Conservation (phyloP, 1,140 invertebrate species). For the Eriosoma lanigerum region DNA sequence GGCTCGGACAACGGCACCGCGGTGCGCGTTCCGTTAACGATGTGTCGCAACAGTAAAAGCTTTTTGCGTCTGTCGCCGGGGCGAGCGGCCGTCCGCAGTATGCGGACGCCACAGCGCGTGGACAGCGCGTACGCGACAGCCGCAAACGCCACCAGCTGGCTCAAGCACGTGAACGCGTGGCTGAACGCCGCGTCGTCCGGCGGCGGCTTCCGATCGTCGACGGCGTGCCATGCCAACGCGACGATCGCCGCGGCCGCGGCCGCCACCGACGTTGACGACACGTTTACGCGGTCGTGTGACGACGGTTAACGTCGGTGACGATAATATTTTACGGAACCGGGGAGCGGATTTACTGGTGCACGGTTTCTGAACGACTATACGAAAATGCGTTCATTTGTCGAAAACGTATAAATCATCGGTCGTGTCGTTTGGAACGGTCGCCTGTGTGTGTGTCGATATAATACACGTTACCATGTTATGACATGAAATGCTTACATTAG, state of each 20-base stretch:
- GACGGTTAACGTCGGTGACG: not conserved
- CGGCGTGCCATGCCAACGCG: not conserved
- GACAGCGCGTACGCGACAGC: conserved; percentile 26
- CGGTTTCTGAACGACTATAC: no score
- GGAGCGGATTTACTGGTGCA: not conserved
- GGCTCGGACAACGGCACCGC: conserved; percentile 6
- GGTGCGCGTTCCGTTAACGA: not conserved
- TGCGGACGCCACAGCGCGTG: not conserved
- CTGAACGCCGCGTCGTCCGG: not conserved
- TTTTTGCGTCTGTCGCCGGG: not conserved
- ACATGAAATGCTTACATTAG: no score
- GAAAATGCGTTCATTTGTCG: no score
- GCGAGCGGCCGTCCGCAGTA: not conserved
- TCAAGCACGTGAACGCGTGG: not conserved
- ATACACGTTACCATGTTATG: no score
- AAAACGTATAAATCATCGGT: not conserved
- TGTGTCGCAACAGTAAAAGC: no score
- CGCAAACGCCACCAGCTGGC: conserved; percentile 9
- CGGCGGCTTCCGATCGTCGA: not conserved
- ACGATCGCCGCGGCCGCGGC: not conserved
- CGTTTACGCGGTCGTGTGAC: not conserved
- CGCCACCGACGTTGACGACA: not conserved
- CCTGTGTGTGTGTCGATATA: no score
- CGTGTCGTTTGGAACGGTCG: not conserved
- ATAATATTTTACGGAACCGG: not conserved